These are phyloP conservation scores for Rattus rattus DNA, from an alignment of 2,113 vertebrate genomes.

Conservation along the genomic window DNA sequence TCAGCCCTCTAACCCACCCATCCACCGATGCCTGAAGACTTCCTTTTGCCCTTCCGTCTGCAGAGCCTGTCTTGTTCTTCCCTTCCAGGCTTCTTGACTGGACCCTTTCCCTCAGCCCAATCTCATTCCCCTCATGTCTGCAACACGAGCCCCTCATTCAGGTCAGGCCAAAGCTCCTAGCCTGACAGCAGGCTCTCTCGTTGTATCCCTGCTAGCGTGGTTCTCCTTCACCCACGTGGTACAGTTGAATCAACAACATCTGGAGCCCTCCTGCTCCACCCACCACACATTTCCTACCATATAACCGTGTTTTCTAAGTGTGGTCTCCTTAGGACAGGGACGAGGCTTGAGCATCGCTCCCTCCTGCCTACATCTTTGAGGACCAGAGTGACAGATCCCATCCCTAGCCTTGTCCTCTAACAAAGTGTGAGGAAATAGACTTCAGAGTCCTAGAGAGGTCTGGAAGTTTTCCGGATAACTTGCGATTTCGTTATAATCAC, in stretches of 20 bases:
- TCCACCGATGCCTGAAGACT: not conserved
- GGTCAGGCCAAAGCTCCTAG: not conserved
- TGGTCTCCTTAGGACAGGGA: too few relatives aligned
- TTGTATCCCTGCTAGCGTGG: rapidly evolving
- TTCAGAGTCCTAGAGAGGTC: not conserved
- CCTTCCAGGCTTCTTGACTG: not conserved
- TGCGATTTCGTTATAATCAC: not conserved
- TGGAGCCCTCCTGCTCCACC: not conserved
- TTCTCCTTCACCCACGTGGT: not conserved
- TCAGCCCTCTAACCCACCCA: not conserved
- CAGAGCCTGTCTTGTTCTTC: not conserved
- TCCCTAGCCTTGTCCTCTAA: not conserved
- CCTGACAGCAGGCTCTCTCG: not conserved
- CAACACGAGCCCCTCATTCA: not conserved
- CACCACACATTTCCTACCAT: rapidly evolving
- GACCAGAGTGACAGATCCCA: not conserved
- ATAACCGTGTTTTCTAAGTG: not conserved
- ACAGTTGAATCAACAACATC: not conserved
- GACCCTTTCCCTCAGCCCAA: not conserved
- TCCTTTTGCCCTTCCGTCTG: not conserved
- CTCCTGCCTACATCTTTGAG: not conserved
- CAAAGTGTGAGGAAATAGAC: not conserved
- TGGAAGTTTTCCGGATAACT: not conserved
- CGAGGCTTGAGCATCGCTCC: too few relatives aligned
- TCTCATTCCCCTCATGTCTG: not conserved